These are phyloP conservation scores for Pachyramphus minor DNA, from an alignment of 2,113 vertebrate genomes.

Conservation along the genomic window DNA sequence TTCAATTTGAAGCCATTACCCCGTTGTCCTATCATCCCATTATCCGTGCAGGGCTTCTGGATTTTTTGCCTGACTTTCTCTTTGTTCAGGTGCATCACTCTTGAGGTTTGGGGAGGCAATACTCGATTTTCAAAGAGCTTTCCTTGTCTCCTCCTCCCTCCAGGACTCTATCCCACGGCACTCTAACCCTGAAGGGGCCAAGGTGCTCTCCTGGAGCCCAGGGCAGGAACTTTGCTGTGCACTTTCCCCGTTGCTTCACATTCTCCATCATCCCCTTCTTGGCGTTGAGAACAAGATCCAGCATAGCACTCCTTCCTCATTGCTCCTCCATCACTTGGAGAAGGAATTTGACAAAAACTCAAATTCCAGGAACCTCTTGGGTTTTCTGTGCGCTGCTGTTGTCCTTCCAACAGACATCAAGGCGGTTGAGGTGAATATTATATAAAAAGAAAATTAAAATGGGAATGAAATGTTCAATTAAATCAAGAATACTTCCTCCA, in stretches of 20 bases:
- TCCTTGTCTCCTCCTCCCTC: not conserved
- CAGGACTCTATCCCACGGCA: not conserved
- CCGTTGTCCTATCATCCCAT: no score
- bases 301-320: not conserved
- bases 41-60: not conserved
- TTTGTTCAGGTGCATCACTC: not conserved
- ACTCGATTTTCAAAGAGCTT: not conserved
- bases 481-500: not conserved
- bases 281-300: not conserved
- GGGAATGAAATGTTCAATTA: not conserved
- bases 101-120: rapidly evolving
- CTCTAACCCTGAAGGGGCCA: not conserved
- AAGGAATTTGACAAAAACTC: not conserved
- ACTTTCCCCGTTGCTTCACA: not conserved
- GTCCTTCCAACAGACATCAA: rapidly evolving
- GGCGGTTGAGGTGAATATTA: not conserved
- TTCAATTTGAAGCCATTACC: not conserved
- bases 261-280: not conserved
- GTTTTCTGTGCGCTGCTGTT: not conserved
- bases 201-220: not conserved
- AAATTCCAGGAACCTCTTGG: not conserved
- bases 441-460: not conserved
- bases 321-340: not conserved
- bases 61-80: not conserved
- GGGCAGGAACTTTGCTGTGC: not conserved